These are phyloP conservation scores for Anthophora plumipes DNA, from an alignment of 2,888 invertebrate species.

Conservation along the genomic window DNA sequence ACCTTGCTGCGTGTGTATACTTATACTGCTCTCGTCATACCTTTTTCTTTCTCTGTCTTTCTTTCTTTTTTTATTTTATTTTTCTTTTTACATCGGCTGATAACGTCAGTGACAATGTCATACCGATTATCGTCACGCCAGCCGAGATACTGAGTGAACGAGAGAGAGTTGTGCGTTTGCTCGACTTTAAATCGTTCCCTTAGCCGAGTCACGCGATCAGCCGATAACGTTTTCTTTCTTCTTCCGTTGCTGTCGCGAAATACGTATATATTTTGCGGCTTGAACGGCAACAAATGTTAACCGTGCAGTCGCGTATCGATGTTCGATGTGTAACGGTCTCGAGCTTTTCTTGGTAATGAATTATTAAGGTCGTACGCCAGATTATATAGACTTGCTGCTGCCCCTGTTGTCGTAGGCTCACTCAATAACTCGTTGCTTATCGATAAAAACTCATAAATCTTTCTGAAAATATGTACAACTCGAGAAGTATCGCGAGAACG, in stretches of 20 bases:
- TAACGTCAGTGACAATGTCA: constrained; percentile 56
- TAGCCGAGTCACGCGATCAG: constrained; percentile 43
- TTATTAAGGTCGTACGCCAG: constrained; percentile 52
- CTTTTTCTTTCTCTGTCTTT: too few relatives aligned
- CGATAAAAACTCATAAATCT: constrained; percentile 46
- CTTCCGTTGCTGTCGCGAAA: too few relatives aligned
- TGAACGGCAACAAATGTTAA: not conserved
- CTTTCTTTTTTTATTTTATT: not conserved
- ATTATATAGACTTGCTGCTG: constrained; percentile 22
- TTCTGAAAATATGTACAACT: constrained; percentile 16
- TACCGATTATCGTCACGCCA: constrained; percentile 53
- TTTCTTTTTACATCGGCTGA: constrained; percentile 37
- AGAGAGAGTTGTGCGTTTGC: constrained; percentile 13
- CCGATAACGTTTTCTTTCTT: constrained; percentile 43
- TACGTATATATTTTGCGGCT: not conserved
- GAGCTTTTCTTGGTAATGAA: constrained; percentile 39
- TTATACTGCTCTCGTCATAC: too few relatives aligned
- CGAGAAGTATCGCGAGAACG: not conserved
- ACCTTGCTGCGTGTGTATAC: not conserved
- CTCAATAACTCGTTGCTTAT: constrained; percentile 46
- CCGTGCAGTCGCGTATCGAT: constrained; percentile 1
- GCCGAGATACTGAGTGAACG: constrained; percentile 43
- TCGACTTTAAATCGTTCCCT: constrained; percentile 35
- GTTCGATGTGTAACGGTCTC: constrained; percentile 31
- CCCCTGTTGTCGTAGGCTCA: not conserved